Evolutionary conservation across 2,888 invertebrate species (phyloP).

Genomic region (Amiota minor): DNA sequence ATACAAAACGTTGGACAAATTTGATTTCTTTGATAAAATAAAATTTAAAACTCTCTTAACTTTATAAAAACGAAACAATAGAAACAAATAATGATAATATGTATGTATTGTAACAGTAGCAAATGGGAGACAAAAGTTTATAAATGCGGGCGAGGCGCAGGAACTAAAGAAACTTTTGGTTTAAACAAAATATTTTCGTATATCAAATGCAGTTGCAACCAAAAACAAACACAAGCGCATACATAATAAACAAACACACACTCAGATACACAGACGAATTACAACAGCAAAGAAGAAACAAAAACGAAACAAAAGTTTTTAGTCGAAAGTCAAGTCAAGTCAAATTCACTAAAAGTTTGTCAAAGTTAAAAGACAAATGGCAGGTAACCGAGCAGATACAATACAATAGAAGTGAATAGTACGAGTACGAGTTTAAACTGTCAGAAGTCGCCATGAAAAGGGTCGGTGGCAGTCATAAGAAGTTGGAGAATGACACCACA

Average conservation of each 20-base stretch:
- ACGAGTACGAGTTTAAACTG: not conserved
- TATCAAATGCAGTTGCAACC: constrained; percentile 12
- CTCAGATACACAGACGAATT: constrained; percentile 22
- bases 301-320: constrained; percentile 32
- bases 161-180: not conserved
- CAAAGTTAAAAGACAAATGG: constrained; percentile 30
- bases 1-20: too few relatives aligned
- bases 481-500: too few relatives aligned
- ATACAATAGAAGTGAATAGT: constrained; percentile 31
- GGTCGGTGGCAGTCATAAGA: too few relatives aligned
- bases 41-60: not conserved
- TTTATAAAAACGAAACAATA: not conserved
- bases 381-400: constrained; percentile 27
- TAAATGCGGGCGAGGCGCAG: not conserved
- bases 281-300: constrained; percentile 32
- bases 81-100: not conserved
- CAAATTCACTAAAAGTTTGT: constrained; percentile 5
- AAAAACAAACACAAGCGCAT: not conserved
- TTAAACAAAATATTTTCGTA: not conserved
- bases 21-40: constrained; percentile 4
- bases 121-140: not conserved
- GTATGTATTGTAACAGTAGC: not conserved
- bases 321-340: constrained; percentile 38
- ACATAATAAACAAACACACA: constrained; percentile 6
- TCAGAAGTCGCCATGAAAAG: not conserved